Base-by-base conservation (phyloP, 2,113 vertebrate genomes). In the Triplophysa siluroides region DNA sequence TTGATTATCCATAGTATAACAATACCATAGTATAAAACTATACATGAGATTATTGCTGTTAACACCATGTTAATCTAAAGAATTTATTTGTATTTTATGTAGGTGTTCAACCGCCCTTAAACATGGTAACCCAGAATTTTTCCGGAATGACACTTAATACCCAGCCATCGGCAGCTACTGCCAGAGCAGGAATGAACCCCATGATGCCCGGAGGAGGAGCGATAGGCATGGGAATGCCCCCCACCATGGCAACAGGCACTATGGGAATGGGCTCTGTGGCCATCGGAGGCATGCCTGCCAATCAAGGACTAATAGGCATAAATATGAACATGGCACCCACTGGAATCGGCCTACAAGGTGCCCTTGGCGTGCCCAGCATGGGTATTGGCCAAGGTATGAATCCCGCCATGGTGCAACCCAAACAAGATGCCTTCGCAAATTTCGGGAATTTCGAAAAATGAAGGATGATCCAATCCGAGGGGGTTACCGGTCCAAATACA, bases 381-480 rank as follows among this genome's bases (percentile, higher is more conserved):
- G 93, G 92, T 67, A 91, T 94, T 92, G 93, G 70, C 29, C 86
- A 91, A 67, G 79, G 88, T 24, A 89, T 95, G 86, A 84, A 88
- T 84, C 85, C 93, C 29, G 90, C 91, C 90, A 91, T 93, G 90
- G 92, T 95, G 83, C 95, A 95, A 80, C 94, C 96, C 85, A 99
- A 97, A 94, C 95, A 96, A 94, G 96, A 99, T 94, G 96, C 96
- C 95, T 99, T 99, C 84, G 95, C 96, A 92, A 97, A 97, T 91
- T 98, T 98, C 86, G 96, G 95, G 93, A 98, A 95, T 92, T 98
- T 98, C 93, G 95, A 95, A 89, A 98, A 98, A 95, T 98, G 92
- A 94, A 89, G 60, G 88, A 58, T 43, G 23, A 26, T n/a, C 8
- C 54, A 72, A 61, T 54, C 26, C 19, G 9, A 62, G 50, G 67